Evolutionary conservation across 2,888 invertebrate species (phyloP).

Genomic region (Papilio gigon): DNA sequence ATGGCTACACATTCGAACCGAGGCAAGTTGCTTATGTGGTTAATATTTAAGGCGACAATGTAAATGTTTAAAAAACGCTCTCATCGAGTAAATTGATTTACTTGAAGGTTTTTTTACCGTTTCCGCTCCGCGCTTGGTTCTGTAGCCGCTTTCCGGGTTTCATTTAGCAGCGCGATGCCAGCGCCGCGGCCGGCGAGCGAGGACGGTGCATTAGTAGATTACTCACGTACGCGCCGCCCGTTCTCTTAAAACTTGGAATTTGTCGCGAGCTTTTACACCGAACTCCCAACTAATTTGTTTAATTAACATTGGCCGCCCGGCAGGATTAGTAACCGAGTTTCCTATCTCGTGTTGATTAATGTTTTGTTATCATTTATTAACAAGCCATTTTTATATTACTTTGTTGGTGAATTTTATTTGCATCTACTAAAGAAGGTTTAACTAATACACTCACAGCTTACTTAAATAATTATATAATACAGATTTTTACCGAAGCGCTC

Average conservation of each 20-base stretch:
- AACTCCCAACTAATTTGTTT: constrained; percentile 72
- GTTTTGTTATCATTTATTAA: constrained; percentile 16
- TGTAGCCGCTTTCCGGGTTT: constrained; percentile 48
- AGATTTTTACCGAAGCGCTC: no score
- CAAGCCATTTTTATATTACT: neutral
- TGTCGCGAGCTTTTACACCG: constrained; percentile 72
- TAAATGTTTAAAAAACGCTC: no score
- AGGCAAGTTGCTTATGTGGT: no score
- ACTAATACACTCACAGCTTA: no score
- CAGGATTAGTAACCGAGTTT: constrained; percentile 44
- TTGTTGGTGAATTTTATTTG: neutral
- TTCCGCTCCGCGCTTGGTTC: constrained; percentile 43
- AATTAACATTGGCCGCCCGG: constrained; percentile 58
- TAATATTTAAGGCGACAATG: no score
- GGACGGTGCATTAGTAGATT: constrained; percentile 79
- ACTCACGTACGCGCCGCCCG: constrained; percentile 73
- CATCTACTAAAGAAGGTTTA: no score
- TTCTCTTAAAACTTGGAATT: constrained; percentile 74
- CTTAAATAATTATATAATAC: no score
- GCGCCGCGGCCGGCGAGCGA: constrained; percentile 56
- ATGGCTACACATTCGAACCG: no score
- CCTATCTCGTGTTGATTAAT: constrained; percentile 20
- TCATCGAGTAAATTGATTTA: no score
- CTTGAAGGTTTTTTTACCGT: neutral
- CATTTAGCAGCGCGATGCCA: constrained; percentile 58